phyloP scores from a whole-genome alignment of 2,113 vertebrate genomes.

The Siphamia tubifer region DNA sequence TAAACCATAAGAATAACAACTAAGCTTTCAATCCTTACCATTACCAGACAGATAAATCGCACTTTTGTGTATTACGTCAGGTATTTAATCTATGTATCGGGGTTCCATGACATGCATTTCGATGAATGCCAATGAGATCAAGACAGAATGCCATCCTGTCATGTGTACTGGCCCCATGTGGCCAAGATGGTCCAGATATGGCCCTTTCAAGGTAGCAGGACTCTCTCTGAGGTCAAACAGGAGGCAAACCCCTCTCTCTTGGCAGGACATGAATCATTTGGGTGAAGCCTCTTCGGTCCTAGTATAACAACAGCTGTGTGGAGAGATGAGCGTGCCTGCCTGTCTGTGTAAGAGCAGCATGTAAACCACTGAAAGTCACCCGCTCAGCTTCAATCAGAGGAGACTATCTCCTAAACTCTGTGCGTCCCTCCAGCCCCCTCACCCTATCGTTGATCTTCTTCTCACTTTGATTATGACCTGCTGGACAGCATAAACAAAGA shows the following conservation, averaged over 20 bases:
- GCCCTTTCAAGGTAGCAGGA: conserved; percentile 41
- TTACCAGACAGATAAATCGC: conserved; percentile 5
- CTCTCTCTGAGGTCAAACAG: conserved; percentile 68
- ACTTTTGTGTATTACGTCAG: conserved; percentile 12
- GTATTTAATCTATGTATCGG: conserved; percentile 28
- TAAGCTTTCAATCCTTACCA: background rate
- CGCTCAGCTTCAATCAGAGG: conserved; percentile 53
- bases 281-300: conserved; percentile 57
- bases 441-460: conserved; percentile 29
- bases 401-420: conserved; percentile 42
- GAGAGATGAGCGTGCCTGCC: conserved; percentile 57
- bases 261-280: conserved; percentile 75
- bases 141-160: conserved; percentile 47
- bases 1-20: background rate
- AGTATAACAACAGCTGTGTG: conserved; percentile 75
- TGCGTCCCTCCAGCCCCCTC: background rate
- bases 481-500: conserved; percentile 62
- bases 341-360: conserved; percentile 57
- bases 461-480: conserved; percentile 61
- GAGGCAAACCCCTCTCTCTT: conserved; percentile 69
- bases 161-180: conserved; percentile 44
- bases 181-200: conserved; percentile 48
- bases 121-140: conserved; percentile 56
- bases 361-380: conserved; percentile 65
- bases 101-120: conserved; percentile 21